These are phyloP conservation scores for Murina feae DNA, from an alignment of 2,113 vertebrate species.

Conservation along the genomic window DNA sequence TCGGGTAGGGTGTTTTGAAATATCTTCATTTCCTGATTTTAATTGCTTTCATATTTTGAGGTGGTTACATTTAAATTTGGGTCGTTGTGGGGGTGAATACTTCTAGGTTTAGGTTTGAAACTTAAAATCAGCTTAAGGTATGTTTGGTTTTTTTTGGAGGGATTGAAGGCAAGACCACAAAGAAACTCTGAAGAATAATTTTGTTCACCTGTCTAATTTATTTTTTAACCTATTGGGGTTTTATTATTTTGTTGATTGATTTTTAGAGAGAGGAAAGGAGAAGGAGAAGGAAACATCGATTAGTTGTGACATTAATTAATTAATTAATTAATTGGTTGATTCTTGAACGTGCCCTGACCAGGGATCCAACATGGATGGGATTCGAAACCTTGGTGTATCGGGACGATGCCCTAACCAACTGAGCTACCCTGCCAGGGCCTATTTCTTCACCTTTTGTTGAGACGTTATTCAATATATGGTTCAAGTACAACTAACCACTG, in stretches of 20 bases:
- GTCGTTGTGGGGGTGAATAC: not conserved
- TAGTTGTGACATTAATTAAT: too few relatives aligned
- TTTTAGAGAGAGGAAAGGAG: not conserved
- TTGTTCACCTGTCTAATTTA: not conserved
- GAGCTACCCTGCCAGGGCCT: too few relatives aligned
- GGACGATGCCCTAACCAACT: too few relatives aligned
- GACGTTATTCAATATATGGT: not conserved
- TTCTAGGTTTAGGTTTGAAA: not conserved
- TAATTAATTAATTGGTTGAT: too few relatives aligned
- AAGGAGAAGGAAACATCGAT: too few relatives aligned
- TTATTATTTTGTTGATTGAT: not conserved
- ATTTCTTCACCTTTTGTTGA: not conserved
- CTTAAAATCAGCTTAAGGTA: not conserved
- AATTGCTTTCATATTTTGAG: not conserved
- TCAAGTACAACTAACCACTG: not conserved
- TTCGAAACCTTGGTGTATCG: too few relatives aligned
- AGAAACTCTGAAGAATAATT: slow-evolving; percentile 25
- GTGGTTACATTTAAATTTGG: not conserved
- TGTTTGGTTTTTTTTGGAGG: not conserved
- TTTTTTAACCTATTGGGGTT: not conserved
- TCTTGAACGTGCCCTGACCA: too few relatives aligned
- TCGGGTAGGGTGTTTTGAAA: not conserved
- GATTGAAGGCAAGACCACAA: not conserved
- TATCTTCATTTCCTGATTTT: not conserved
- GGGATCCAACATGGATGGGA: too few relatives aligned